phyloP scores from a whole-genome alignment of 2,113 vertebrate species.

The Campylorhamphus procurvoides region DNA sequence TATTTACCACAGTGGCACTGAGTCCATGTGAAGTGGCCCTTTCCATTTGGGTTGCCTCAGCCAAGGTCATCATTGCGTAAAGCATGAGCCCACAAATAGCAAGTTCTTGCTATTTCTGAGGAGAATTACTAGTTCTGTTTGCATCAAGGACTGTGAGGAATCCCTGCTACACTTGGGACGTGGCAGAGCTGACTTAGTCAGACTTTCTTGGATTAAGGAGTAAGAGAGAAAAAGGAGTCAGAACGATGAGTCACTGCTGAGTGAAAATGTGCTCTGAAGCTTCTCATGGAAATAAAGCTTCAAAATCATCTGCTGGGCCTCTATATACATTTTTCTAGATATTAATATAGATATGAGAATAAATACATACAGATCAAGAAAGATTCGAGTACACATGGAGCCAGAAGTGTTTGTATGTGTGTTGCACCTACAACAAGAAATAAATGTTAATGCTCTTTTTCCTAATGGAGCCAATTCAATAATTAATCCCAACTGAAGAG shows the following conservation, averaged over 20 bases:
- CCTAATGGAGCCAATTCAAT: background rate
- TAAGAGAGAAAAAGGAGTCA: constrained; percentile 5
- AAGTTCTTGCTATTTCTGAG: constrained; percentile 64
- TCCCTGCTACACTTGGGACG: constrained; percentile 70
- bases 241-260: constrained; percentile 68
- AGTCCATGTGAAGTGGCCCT: constrained; percentile 64
- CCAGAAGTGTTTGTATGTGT: background rate
- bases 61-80: constrained; percentile 75
- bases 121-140: constrained; percentile 71
- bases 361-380: background rate
- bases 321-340: background rate
- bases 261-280: constrained; percentile 49
- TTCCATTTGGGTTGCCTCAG: constrained; percentile 67
- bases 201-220: constrained; percentile 68
- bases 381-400: fast-evolving
- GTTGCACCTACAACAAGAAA: background rate
- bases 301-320: background rate
- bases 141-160: constrained; percentile 60
- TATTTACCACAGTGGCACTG: constrained; percentile 72
- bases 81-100: constrained; percentile 68
- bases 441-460: background rate
- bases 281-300: constrained; percentile 37
- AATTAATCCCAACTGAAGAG: background rate
- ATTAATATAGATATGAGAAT: background rate
- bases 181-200: constrained; percentile 76